Base-by-base conservation (phyloP, 2,113 vertebrate species). In the Protobothrops flavoviridis region DNA sequence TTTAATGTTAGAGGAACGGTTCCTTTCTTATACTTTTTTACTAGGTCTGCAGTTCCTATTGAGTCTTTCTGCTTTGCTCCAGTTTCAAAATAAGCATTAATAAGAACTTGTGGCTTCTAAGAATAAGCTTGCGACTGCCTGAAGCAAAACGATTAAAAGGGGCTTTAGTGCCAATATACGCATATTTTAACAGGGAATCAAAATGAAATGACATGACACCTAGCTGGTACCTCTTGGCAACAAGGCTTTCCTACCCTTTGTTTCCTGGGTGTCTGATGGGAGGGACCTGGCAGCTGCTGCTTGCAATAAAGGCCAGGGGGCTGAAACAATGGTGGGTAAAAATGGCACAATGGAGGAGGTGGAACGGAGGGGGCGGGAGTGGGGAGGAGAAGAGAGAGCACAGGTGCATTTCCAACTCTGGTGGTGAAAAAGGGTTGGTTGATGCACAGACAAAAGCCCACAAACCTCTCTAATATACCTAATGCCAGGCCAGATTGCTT, bases 241-340 rank as follows among this genome's bases (percentile, higher is more conserved):
- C 3, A 24, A 85, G 13, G 74, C 5, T 26, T 56, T 43, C 39
- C 69, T 13, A 33, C 5, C 23, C 33, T 56, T 57, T 24, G 90
- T 85, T 85, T 48, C 33, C 53, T 29, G 90, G 26, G 20, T 50
- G 55, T 5, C 43, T 29, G 7, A 45, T n/a, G 2, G 56, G 64
- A 55, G 85, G 85, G 55, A 57, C 55, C 11, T 50, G 53, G 21
- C 91, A 92, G 29, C 45, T 69, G 85, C 57, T 4, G 5, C 20
- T n/a, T 17, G 24, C 57, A 57, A 15, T 61, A 89, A 61, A 23
- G 12, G n/a, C n/a, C 55, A n/a, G 45, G 2, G 11, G 50, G 17
- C 39, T 55, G 64, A 52, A 87, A 92, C 91, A 88, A 92, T 92
- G 52, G 85, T 21, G 43, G 91, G 23, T 88, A 15, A 64, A 64